A percentile compares a stretch with the other conserved stretches of the same genome.
These are phyloP conservation scores for Drosophila burlai DNA, from an alignment of 1,140 invertebrate genomes.

Conservation along the genomic window DNA sequence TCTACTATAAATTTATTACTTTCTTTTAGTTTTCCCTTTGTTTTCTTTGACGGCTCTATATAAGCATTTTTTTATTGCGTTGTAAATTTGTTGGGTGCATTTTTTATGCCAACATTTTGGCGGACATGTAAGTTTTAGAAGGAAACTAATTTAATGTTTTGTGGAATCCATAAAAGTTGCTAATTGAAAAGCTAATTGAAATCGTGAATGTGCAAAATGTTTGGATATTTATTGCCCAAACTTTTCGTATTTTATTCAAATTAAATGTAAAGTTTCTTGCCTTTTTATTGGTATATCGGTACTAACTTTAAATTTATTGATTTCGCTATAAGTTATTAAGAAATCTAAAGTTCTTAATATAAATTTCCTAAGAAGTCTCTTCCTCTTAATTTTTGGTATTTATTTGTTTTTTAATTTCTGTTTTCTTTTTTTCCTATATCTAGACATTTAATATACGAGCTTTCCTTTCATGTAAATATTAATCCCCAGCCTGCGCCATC, in stretches of 20 bases:
- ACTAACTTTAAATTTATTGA: not conserved
- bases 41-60: conserved; percentile 45
- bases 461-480: conserved; percentile 16
- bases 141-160: conserved; percentile 47
- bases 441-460: not conserved
- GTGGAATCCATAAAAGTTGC: conserved; percentile 23
- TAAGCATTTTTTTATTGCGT: conserved; percentile 34
- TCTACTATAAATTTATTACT: conserved; percentile 75
- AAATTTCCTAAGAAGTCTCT: not conserved
- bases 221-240: not conserved
- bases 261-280: not conserved
- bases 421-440: not conserved
- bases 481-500: not conserved
- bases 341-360: not conserved
- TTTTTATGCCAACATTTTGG: conserved; percentile 10
- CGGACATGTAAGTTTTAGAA: conserved; percentile 34
- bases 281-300: not conserved
- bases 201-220: conserved; percentile 1
- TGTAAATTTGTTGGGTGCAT: not conserved
- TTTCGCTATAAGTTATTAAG: not conserved
- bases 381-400: not conserved
- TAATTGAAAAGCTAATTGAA: conserved; percentile 46
- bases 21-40: conserved; percentile 46
- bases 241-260: conserved; percentile 7
- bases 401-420: not conserved